Conservation (phyloP, 30 jellyfish, hydroid and myxozoan genomes). For the Aurelia aurita complex sp. Pacific region DNA sequence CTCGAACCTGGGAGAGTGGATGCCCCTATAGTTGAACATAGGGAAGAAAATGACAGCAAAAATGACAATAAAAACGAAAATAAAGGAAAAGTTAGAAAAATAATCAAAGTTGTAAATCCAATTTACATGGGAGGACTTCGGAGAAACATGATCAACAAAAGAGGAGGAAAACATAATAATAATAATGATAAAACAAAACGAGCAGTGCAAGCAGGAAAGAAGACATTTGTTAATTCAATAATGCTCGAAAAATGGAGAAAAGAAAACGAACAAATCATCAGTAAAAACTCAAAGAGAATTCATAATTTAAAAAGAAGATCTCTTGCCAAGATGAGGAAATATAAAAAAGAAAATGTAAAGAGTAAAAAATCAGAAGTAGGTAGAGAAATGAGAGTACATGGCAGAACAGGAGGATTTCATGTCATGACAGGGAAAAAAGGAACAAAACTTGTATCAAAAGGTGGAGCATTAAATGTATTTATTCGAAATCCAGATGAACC, state of each 20-base stretch:
- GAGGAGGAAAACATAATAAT: neutral
- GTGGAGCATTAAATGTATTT: conserved; percentile 75
- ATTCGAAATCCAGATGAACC: conserved; percentile 40
- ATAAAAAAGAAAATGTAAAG: conserved; percentile 20
- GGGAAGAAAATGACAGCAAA: too few relatives aligned
- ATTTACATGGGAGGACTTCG: conserved; percentile 40
- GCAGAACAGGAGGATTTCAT: conserved; percentile 76
- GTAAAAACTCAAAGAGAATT: conserved; percentile 20
- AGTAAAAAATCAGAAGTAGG: conserved; percentile 64
- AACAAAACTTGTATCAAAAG: conserved; percentile 66
- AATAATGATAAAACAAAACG: conserved; percentile 9
- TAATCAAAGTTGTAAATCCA: conserved; percentile 32
- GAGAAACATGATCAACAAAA: conserved; percentile 10
- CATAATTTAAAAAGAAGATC: conserved; percentile 32
- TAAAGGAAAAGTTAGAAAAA: conserved; percentile 17
- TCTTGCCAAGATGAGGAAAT: conserved; percentile 1
- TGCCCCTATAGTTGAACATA: conserved; percentile 1
- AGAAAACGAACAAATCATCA: conserved; percentile 31
- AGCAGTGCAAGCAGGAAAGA: conserved; percentile 71
- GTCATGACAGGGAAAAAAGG: conserved; percentile 64
- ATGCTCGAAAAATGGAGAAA: conserved; percentile 78
- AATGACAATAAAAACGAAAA: conserved; percentile 17
- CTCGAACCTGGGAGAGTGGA: conserved; percentile 65
- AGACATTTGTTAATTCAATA: conserved; percentile 73
- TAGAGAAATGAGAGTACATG: conserved; percentile 78